Evolutionary conservation across 2,888 invertebrate genomes (phyloP).

Genomic region (Drosophila suboccidentalis): DNA sequence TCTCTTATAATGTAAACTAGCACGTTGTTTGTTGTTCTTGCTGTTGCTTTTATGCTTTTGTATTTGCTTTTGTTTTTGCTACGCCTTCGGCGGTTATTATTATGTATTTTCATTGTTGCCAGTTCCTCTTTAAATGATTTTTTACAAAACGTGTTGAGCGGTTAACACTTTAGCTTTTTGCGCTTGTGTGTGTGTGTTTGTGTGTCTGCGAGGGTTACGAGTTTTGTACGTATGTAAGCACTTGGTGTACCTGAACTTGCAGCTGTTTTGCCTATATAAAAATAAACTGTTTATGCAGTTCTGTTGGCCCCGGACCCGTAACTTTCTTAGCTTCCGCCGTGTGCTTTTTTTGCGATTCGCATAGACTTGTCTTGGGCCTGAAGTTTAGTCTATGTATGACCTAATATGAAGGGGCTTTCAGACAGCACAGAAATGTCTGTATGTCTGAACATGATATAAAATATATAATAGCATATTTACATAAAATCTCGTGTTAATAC

Average conservation of each 20-base stretch:
- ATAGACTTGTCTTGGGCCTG: conserved; percentile 1
- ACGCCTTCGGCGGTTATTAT: conserved; percentile 47
- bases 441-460: neutral
- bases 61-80: conserved; percentile 12
- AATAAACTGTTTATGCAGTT: conserved; percentile 79
- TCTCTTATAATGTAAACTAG: conserved; percentile 12
- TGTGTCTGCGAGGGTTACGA: conserved; percentile 53
- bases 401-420: conserved; percentile 28
- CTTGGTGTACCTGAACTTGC: conserved; percentile 57
- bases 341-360: conserved; percentile 17
- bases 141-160: conserved; percentile 66
- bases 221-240: conserved; percentile 31
- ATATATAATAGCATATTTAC: conserved; percentile 2
- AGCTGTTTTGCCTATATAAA: conserved; percentile 59
- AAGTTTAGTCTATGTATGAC: conserved; percentile 16
- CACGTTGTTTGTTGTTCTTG: conserved; percentile 51
- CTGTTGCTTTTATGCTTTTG: conserved; percentile 5
- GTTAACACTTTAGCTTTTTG: conserved; percentile 50
- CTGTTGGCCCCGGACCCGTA: conserved; percentile 31
- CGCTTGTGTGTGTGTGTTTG: conserved; percentile 22
- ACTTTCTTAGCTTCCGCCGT: conserved; percentile 37
- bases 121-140: conserved; percentile 44
- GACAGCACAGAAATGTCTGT: neutral
- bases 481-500: conserved; percentile 21
- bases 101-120: conserved; percentile 29